Percentiles rank a stretch among this genome's conserved stretches.
phyloP scores from a whole-genome alignment of 2,113 vertebrate species.

The Carlito syrichta region DNA sequence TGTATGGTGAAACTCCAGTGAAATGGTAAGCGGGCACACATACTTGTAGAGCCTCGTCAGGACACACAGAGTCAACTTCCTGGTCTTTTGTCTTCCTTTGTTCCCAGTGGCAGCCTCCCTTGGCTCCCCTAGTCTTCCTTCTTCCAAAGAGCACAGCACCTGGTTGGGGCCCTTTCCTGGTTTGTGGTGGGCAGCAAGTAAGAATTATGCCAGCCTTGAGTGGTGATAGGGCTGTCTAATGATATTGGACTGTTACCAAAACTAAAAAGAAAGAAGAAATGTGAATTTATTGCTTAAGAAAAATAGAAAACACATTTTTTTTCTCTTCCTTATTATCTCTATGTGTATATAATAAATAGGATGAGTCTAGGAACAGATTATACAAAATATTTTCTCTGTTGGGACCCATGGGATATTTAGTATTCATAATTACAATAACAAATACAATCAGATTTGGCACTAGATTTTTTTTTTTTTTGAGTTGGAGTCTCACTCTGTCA shows the following conservation, averaged over 20 bases:
- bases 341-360: neutral
- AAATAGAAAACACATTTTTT: neutral
- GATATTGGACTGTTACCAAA: neutral
- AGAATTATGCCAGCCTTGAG: neutral
- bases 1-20: neutral
- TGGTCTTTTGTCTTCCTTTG: neutral
- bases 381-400: neutral
- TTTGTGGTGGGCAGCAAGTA: neutral
- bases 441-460: neutral
- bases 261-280: slow-evolving; percentile 10
- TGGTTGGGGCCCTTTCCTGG: neutral
- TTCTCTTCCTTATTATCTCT: neutral
- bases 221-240: neutral
- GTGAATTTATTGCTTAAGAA: neutral
- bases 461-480: too few relatives aligned
- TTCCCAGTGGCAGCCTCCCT: neutral
- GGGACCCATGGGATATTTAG: neutral
- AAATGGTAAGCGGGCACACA: too few relatives aligned
- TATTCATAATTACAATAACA: neutral
- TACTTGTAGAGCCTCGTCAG: neutral
- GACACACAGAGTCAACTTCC: fast-evolving
- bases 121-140: too few relatives aligned
- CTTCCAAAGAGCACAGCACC: neutral
- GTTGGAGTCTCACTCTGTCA: too few relatives aligned
- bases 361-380: neutral